Conservation (phyloP, 2,888 invertebrate species). For the Didymodactylos carnosus region DNA sequence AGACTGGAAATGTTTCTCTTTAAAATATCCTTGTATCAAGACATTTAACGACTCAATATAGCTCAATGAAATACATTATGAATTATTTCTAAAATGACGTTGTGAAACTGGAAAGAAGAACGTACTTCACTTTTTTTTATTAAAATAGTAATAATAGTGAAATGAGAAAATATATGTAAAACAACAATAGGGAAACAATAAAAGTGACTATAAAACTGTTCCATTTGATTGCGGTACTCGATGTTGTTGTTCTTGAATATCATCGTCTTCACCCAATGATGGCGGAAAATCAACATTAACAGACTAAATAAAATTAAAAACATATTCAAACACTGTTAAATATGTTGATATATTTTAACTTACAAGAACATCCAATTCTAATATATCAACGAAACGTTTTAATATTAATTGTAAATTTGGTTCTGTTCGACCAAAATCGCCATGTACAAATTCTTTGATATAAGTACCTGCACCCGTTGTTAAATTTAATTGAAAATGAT, state of each 20-base stretch:
- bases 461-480: conserved; percentile 79
- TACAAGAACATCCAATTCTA: conserved; percentile 67
- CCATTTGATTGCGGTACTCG: not conserved
- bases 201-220: not conserved
- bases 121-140: no score
- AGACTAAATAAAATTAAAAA: conserved; percentile 19
- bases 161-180: no score
- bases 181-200: no score
- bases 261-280: not conserved
- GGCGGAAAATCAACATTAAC: conserved; percentile 57
- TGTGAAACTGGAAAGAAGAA: no score
- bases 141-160: no score
- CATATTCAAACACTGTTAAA: not conserved
- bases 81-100: no score
- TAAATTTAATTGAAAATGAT: conserved; percentile 46
- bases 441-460: conserved; percentile 88
- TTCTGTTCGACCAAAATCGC: conserved; percentile 68
- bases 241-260: not conserved
- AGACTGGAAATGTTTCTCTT: no score
- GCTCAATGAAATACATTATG: no score
- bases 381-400: conserved; percentile 53
- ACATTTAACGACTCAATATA: no score
- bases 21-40: no score
- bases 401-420: conserved; percentile 56
- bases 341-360: conserved; percentile 18